Percentiles rank a stretch among this genome's conserved stretches.
These are phyloP conservation scores for Pseudolaguvia tuberculata DNA, from an alignment of 2,113 vertebrate species.

Conservation along the genomic window DNA sequence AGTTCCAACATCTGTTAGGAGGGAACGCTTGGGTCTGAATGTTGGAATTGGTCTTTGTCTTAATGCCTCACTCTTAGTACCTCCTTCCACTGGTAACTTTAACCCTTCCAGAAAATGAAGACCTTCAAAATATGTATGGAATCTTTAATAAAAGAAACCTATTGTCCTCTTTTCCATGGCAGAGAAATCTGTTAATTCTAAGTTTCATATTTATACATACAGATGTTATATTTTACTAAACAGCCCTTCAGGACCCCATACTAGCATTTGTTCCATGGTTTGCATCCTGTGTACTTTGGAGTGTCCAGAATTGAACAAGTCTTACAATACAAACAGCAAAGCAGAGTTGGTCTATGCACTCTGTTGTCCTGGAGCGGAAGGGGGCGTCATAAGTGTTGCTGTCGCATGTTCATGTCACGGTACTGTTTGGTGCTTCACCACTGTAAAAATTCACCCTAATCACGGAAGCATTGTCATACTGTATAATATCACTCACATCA, in stretches of 20 bases:
- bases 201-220: conserved; percentile 56
- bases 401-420: conserved; percentile 44
- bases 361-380: conserved; percentile 16
- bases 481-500: conserved; percentile 33
- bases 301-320: conserved; percentile 31
- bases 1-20: not conserved
- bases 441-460: conserved; percentile 48
- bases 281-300: conserved; percentile 47
- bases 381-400: conserved; percentile 39
- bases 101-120: conserved; percentile 3
- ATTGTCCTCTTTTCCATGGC: conserved; percentile 67
- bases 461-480: conserved; percentile 42
- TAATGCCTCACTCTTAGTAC: conserved; percentile 38
- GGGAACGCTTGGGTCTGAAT: conserved; percentile 20
- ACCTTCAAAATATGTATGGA: conserved; percentile 20
- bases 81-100: conserved; percentile 35
- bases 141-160: conserved; percentile 3
- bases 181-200: conserved; percentile 58
- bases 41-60: conserved; percentile 40
- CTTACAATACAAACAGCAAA: conserved; percentile 24
- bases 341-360: conserved; percentile 39
- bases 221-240: conserved; percentile 68
- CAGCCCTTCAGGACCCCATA: conserved; percentile 56
- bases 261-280: conserved; percentile 50
- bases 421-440: conserved; percentile 39